These are phyloP conservation scores for Drymonia ruficornis DNA, from an alignment of 2,888 invertebrate genomes.

Conservation along the genomic window DNA sequence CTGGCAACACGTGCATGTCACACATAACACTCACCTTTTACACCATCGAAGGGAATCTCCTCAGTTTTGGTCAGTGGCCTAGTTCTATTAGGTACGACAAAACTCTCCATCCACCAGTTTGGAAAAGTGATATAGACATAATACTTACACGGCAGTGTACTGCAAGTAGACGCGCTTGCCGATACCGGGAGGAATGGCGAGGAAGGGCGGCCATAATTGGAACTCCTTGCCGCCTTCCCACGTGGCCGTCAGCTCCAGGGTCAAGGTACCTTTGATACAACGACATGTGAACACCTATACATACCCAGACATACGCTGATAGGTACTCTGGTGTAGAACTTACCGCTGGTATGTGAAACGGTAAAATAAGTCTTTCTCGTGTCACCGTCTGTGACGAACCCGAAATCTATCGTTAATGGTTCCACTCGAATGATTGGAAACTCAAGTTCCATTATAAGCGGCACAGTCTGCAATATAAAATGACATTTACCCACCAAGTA, in stretches of 20 bases:
- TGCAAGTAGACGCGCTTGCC: conserved; percentile 54
- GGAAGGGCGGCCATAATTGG: conserved; percentile 47
- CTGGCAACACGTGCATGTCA: conserved; percentile 14
- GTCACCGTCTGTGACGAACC: conserved; percentile 60
- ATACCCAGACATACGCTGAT: too few species aligned
- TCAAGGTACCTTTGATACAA: conserved; percentile 39
- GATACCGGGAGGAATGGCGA: conserved; percentile 45
- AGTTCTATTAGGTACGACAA: too few species aligned
- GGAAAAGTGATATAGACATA: too few species aligned
- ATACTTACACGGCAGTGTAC: conserved; percentile 55
- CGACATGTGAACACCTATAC: background rate
- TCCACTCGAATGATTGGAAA: conserved; percentile 49
- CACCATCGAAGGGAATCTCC: too few species aligned
- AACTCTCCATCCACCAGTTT: too few species aligned
- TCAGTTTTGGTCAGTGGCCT: too few species aligned
- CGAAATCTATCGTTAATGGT: conserved; percentile 57
- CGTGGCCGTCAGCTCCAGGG: conserved; percentile 41
- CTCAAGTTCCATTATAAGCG: conserved; percentile 57
- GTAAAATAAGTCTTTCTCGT: conserved; percentile 61
- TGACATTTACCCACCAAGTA: background rate
- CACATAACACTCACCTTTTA: too few species aligned
- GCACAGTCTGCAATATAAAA: conserved; percentile 45
- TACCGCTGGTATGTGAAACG: conserved; percentile 64
- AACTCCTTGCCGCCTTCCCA: conserved; percentile 53
- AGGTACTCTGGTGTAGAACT: conserved; percentile 34